phyloP scores from a whole-genome alignment of 2,113 vertebrate species.

The Poecile atricapillus region DNA sequence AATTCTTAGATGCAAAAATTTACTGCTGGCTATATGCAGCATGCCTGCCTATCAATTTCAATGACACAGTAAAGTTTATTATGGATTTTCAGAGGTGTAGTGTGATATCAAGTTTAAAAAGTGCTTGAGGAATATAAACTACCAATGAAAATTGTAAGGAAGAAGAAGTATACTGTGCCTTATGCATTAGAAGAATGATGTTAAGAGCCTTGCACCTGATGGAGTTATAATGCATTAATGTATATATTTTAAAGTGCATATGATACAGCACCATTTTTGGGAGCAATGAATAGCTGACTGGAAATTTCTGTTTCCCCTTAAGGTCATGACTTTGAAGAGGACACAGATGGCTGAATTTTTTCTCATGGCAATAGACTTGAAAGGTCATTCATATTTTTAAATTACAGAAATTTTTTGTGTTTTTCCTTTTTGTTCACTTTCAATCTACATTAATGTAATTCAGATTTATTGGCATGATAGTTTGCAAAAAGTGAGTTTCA shows the following conservation, averaged over 20 bases:
- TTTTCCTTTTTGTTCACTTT: neutral
- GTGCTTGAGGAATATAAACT: neutral
- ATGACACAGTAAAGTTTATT: neutral
- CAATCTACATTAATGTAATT: neutral
- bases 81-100: neutral
- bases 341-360: neutral
- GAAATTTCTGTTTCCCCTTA: neutral
- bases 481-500: neutral
- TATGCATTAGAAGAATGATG: neutral
- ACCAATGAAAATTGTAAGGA: neutral
- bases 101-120: neutral
- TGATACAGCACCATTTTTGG: neutral
- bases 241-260: neutral
- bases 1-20: neutral
- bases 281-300: neutral
- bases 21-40: neutral
- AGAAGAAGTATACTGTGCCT: neutral
- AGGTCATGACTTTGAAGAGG: neutral
- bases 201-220: neutral
- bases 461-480: neutral
- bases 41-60: neutral
- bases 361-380: neutral
- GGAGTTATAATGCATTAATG: neutral
- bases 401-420: neutral
- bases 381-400: neutral